A percentile compares a stretch with the other conserved stretches of the same genome.
These are phyloP conservation scores for Hipparchia semele DNA, from an alignment of 2,888 invertebrate genomes.

Conservation along the genomic window DNA sequence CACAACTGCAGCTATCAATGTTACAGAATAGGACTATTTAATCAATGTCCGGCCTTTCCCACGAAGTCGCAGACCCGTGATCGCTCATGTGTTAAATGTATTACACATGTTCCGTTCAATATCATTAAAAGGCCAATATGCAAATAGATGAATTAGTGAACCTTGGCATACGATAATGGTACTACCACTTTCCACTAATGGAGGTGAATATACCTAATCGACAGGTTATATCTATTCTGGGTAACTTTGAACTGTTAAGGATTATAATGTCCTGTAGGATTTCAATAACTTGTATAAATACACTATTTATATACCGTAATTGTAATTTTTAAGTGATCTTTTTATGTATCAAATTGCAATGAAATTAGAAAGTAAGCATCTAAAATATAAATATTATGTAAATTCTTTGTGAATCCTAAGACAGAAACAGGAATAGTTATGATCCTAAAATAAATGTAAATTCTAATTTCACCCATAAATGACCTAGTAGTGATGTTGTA, in stretches of 20 bases:
- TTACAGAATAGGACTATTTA: constrained; percentile 49
- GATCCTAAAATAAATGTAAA: too few relatives aligned
- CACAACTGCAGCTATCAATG: constrained; percentile 42
- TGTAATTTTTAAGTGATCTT: too few relatives aligned
- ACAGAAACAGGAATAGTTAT: too few relatives aligned
- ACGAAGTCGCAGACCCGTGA: constrained; percentile 66
- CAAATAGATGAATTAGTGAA: constrained; percentile 61
- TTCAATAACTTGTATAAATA: too few relatives aligned
- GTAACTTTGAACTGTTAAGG: too few relatives aligned
- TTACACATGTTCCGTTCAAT: constrained; percentile 57
- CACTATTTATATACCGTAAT: too few relatives aligned
- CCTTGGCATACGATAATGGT: constrained; percentile 66
- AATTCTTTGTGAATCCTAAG: too few relatives aligned
- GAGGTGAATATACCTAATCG: constrained; percentile 34
- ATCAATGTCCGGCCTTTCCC: constrained; percentile 63
- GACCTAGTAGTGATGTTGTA: constrained; percentile 25
- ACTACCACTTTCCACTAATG: constrained; percentile 39
- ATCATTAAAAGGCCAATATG: constrained; percentile 69
- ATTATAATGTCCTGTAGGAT: too few relatives aligned
- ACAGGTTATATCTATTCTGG: constrained; percentile 8
- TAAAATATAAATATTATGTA: too few relatives aligned
- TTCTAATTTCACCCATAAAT: too few relatives aligned
- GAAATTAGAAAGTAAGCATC: too few relatives aligned
- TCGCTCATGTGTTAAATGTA: constrained; percentile 56
- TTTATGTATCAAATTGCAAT: too few relatives aligned